A percentile compares a stretch with the other conserved stretches of the same genome.
Conservation (phyloP, 2,113 vertebrate species). For the Proterorhinus semilunaris region DNA sequence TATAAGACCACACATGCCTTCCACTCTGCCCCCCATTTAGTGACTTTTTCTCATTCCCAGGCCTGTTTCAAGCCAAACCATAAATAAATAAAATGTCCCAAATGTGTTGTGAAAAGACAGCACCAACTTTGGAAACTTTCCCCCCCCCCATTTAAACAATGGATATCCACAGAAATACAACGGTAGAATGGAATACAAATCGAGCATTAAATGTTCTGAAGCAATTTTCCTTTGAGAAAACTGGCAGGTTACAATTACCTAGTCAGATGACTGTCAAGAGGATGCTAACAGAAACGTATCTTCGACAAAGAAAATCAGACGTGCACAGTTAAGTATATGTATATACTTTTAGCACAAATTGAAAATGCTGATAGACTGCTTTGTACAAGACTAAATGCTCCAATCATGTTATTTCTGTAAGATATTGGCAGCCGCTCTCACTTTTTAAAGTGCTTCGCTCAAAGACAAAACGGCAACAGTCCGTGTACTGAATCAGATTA, state of each 20-base stretch:
- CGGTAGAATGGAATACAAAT: too few relatives aligned
- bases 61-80: conserved; percentile 16
- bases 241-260: background rate
- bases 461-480: background rate
- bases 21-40: conserved; percentile 1
- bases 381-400: too few relatives aligned
- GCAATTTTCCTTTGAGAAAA: background rate
- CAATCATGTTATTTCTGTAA: too few relatives aligned
- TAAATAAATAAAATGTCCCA: background rate
- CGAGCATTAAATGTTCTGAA: background rate
- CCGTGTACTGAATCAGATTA: background rate
- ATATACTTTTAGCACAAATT: too few relatives aligned
- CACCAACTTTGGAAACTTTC: too few relatives aligned
- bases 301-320: background rate
- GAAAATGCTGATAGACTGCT: too few relatives aligned
- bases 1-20: conserved; percentile 51
- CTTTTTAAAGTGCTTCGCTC: background rate
- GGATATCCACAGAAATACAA: too few relatives aligned
- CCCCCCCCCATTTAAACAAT: too few relatives aligned
- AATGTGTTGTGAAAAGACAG: background rate
- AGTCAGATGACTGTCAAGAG: too few relatives aligned
- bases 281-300: background rate
- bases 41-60: conserved; percentile 36
- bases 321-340: background rate
- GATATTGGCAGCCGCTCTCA: too few relatives aligned